These are phyloP conservation scores for Alectura lathami DNA, from an alignment of 2,113 vertebrate genomes.

Conservation along the genomic window DNA sequence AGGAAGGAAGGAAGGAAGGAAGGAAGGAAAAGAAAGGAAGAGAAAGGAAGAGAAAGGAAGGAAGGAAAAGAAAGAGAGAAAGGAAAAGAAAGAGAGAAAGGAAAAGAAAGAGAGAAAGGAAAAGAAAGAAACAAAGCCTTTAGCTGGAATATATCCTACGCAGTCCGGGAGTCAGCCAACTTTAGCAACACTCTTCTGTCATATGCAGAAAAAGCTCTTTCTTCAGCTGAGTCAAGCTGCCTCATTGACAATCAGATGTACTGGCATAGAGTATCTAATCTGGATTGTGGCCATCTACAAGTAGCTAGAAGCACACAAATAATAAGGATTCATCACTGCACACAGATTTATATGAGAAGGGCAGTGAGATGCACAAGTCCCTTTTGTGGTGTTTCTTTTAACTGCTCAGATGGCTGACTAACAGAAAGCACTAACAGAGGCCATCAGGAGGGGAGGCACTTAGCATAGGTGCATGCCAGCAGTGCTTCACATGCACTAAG, in stretches of 20 bases:
- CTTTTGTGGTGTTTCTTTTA: not conserved
- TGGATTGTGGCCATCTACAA: slow-evolving; percentile 38
- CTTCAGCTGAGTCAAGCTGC: slow-evolving; percentile 55
- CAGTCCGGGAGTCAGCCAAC: not conserved
- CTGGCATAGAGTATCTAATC: slow-evolving; percentile 27
- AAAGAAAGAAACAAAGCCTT: not conserved
- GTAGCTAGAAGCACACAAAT: slow-evolving; percentile 26
- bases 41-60: no score
- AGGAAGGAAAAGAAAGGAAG: no score
- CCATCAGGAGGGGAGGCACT: not conserved
- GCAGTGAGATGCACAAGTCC: not conserved
- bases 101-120: not conserved
- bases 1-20: no score
- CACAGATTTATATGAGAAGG: not conserved
- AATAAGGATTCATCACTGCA: not conserved
- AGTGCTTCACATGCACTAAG: not conserved
- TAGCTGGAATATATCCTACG: slow-evolving; percentile 11
- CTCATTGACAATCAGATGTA: slow-evolving; percentile 46
- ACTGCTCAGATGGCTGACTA: not conserved
- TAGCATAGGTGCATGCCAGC: not conserved
- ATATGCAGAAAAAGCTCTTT: slow-evolving; percentile 38
- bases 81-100: no score
- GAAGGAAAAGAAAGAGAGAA: no score
- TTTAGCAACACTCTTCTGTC: slow-evolving; percentile 39
- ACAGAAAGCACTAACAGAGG: not conserved